These are phyloP conservation scores for Montipora foliosa DNA, from an alignment of 64 coral and sea anemone species.

Conservation along the genomic window DNA sequence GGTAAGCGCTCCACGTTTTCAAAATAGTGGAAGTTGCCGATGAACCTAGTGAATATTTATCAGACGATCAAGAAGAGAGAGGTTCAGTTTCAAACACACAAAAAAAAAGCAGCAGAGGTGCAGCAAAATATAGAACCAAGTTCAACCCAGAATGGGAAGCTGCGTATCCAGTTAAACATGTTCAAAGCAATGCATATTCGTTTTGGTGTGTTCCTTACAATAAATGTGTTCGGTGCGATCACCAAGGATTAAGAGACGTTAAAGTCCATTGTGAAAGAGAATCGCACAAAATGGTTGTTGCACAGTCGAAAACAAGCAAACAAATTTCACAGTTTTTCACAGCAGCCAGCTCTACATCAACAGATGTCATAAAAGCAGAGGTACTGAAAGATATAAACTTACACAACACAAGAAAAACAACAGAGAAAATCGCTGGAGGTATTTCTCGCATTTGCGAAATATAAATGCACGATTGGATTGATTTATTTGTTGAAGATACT, in stretches of 20 bases:
- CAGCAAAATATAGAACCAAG: constrained; percentile 43
- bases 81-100: background rate
- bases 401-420: too few relatives aligned
- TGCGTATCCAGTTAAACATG: constrained; percentile 19
- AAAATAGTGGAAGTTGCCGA: constrained; percentile 1
- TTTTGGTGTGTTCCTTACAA: constrained; percentile 65
- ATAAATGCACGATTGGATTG: too few relatives aligned
- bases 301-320: constrained; percentile 9
- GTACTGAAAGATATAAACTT: background rate
- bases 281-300: constrained; percentile 18
- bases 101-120: constrained; percentile 9
- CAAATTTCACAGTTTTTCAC: constrained; percentile 39
- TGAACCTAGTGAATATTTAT: constrained; percentile 29
- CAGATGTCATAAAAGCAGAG: constrained; percentile 54
- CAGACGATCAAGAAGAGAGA: background rate
- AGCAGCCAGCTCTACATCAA: background rate
- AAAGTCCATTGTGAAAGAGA: constrained; percentile 58
- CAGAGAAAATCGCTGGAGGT: too few relatives aligned
- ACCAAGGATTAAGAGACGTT: constrained; percentile 70
- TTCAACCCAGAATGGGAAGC: constrained; percentile 51
- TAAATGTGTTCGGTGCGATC: constrained; percentile 49
- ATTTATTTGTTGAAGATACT: too few relatives aligned
- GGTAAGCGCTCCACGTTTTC: background rate
- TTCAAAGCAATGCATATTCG: constrained; percentile 18
- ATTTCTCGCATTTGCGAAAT: too few relatives aligned